These are phyloP conservation scores for Entomobrya proxima DNA, from an alignment of 2,888 invertebrate species.

Conservation along the genomic window DNA sequence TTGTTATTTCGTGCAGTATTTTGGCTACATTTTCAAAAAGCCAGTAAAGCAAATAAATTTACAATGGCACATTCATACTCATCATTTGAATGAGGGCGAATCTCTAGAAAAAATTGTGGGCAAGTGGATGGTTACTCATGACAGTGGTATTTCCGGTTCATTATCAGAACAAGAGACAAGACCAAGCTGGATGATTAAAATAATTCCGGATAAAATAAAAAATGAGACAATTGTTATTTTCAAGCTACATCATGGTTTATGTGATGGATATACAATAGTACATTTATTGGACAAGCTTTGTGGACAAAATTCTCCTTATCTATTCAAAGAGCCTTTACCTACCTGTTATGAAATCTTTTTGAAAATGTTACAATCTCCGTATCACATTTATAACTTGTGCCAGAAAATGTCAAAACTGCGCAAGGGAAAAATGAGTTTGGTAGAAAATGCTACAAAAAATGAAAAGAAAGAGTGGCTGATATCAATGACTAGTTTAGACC, in stretches of 20 bases:
- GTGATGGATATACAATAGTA: constrained; percentile 69
- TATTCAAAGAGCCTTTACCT: constrained; percentile 37
- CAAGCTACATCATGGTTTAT: constrained; percentile 62
- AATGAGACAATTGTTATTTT: constrained; percentile 36
- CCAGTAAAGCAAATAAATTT: constrained; percentile 32
- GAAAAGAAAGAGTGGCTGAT: constrained; percentile 62
- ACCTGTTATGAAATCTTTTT: background rate
- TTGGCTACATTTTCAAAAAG: constrained; percentile 53
- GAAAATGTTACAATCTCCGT: background rate
- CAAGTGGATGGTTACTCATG: too few relatives aligned
- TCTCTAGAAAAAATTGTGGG: constrained; percentile 56
- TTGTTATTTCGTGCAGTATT: too few relatives aligned
- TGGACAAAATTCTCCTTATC: constrained; percentile 50
- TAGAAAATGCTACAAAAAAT: too few relatives aligned
- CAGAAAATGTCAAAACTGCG: too few relatives aligned
- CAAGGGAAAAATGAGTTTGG: too few relatives aligned
- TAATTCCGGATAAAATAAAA: constrained; percentile 10
- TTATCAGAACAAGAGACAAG: background rate
- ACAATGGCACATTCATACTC: constrained; percentile 39
- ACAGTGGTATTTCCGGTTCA: constrained; percentile 44
- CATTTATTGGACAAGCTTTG: too few relatives aligned
- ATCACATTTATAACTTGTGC: too few relatives aligned
- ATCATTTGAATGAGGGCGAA: constrained; percentile 16
- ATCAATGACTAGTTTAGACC: constrained; percentile 52
- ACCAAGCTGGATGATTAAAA: constrained; percentile 50